Percentiles rank a stretch among this genome's conserved stretches.
phyloP scores from a whole-genome alignment of 64 coral and sea anemone genomes.

The Pachyseris speciosa region DNA sequence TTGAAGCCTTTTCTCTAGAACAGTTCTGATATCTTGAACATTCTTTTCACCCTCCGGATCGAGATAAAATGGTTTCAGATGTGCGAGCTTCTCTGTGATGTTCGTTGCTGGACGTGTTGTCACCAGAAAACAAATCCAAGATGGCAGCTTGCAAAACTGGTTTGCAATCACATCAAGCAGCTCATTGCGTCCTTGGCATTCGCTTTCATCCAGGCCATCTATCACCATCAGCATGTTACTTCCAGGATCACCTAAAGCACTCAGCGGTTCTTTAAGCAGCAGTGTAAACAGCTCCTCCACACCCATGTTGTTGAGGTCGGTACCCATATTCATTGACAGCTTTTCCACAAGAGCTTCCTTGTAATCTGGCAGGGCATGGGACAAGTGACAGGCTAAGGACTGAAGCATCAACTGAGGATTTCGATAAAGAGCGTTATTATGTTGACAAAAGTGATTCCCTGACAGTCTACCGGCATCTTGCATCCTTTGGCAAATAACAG shows the following conservation, averaged over 20 bases:
- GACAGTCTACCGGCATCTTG: conserved; percentile 16
- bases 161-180: conserved; percentile 4
- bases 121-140: conserved; percentile 20
- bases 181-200: conserved; percentile 4
- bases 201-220: conserved; percentile 57
- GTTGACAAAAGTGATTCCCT: conserved; percentile 58
- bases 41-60: not conserved
- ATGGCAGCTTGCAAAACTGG: conserved; percentile 34
- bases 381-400: conserved; percentile 35
- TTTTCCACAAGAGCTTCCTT: conserved; percentile 17
- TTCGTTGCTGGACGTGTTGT: conserved; percentile 48
- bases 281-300: conserved; percentile 62
- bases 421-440: conserved; percentile 15
- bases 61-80: not conserved
- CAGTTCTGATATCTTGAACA: not conserved
- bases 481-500: conserved; percentile 42
- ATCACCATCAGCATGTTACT: conserved; percentile 16
- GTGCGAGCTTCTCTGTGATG: not conserved
- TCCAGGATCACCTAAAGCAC: not conserved
- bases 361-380: conserved; percentile 31
- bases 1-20: not conserved
- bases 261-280: conserved; percentile 44
- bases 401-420: conserved; percentile 53
- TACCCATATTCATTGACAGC: conserved; percentile 26
- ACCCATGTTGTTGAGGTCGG: conserved; percentile 10